Conservation (phyloP, 2,797 vertebrate species). For the Heliangelus exortis region DNA sequence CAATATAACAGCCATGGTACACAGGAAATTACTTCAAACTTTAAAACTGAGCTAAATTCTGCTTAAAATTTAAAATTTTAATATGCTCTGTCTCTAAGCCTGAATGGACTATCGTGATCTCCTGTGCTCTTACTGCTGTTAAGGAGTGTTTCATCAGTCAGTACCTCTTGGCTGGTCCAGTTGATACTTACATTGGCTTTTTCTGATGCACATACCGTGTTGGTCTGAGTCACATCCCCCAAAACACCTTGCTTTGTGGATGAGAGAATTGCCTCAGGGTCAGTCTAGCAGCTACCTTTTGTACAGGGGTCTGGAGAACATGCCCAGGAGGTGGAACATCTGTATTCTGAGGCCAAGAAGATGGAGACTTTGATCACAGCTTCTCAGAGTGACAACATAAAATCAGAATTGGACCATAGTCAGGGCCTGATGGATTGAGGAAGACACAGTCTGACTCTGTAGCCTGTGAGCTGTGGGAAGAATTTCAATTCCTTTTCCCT, state of each 20-base stretch:
- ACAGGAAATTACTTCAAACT: not conserved
- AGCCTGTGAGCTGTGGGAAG: not conserved
- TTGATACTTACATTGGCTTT: not conserved
- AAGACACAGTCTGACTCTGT: not conserved
- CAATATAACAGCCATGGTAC: not conserved
- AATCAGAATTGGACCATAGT: not conserved
- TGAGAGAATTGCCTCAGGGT: not conserved
- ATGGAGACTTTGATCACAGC: not conserved
- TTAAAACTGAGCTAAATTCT: not conserved
- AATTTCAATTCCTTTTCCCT: not conserved
- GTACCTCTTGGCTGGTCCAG: not conserved
- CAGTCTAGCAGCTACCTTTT: not conserved
- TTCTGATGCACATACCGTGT: not conserved
- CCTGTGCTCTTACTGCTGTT: rapidly evolving
- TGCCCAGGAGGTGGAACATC: not conserved
- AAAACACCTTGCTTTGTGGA: not conserved
- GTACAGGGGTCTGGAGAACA: not conserved
- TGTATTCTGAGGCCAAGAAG: not conserved
- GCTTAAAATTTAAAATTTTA: not conserved
- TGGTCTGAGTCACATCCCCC: not conserved
- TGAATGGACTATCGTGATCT: not conserved
- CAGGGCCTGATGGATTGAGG: not conserved
- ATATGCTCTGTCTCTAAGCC: not conserved
- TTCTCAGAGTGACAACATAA: not conserved
- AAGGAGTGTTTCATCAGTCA: not conserved